Conservation (phyloP, 2,113 vertebrate species). For the Prochilodus magdalenae region DNA sequence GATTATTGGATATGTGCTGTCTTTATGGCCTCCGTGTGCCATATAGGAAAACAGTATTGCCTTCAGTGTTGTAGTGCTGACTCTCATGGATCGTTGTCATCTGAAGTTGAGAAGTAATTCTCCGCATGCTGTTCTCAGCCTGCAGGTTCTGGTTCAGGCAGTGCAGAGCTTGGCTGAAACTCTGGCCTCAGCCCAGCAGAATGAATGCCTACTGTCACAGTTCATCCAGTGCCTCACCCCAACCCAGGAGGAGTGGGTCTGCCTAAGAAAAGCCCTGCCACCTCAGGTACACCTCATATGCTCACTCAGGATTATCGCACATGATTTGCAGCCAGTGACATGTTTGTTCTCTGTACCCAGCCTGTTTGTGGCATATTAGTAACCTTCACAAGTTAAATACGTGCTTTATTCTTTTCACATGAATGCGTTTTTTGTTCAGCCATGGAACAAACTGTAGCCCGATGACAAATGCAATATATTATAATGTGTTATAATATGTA, state of each 20-base stretch:
- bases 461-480: no score
- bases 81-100: neutral
- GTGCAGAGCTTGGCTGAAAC: slow-evolving; percentile 80
- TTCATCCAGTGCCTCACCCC: slow-evolving; percentile 80
- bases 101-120: no score
- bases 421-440: neutral
- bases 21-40: no score
- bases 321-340: neutral
- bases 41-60: no score
- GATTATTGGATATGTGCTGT: no score
- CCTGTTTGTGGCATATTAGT: no score
- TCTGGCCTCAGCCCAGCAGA: slow-evolving; percentile 74
- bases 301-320: neutral
- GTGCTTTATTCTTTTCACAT: neutral
- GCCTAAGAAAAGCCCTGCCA: slow-evolving; percentile 81
- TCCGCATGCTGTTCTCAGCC: slow-evolving; percentile 69
- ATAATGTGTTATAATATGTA: no score
- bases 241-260: slow-evolving; percentile 80
- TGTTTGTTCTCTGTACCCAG: neutral
- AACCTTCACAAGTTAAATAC: neutral
- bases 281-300: slow-evolving; percentile 77
- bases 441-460: neutral
- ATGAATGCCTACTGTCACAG: slow-evolving; percentile 68
- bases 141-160: slow-evolving; percentile 84
- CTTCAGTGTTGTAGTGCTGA: no score